Conservation (phyloP, 1,140 invertebrate species). For the Coelopa frigida region DNA sequence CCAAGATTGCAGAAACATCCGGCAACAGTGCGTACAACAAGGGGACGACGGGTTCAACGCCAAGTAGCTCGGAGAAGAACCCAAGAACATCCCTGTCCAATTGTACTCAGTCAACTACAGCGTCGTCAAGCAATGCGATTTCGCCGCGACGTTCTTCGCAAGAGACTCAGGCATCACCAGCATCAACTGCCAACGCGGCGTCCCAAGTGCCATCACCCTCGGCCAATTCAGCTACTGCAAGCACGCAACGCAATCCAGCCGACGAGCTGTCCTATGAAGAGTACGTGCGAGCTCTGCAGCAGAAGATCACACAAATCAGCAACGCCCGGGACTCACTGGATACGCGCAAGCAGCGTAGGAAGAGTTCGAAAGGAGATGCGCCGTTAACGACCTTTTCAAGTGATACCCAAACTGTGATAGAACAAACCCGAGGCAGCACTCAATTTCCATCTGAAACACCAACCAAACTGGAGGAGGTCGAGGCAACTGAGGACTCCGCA, state of each 20-base stretch:
- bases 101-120: constrained; percentile 20
- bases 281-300: constrained; percentile 61
- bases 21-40: too few species aligned
- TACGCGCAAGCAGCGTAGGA: constrained; percentile 56
- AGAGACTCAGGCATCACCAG: constrained; percentile 4
- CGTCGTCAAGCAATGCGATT: constrained; percentile 16
- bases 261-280: constrained; percentile 50
- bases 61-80: constrained; percentile 38
- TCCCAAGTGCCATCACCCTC: neutral
- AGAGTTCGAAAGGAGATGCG: constrained; percentile 50
- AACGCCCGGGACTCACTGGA: constrained; percentile 65
- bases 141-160: constrained; percentile 16
- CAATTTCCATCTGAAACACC: constrained; percentile 1
- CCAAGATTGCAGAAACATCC: constrained; percentile 28
- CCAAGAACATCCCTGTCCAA: constrained; percentile 31
- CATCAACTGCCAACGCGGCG: too few species aligned
- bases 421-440: constrained; percentile 13
- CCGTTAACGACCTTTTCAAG: constrained; percentile 21
- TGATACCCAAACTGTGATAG: constrained; percentile 40
- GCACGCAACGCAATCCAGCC: constrained; percentile 4
- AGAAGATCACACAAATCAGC: constrained; percentile 62
- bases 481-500: neutral
- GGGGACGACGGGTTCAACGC: constrained; percentile 16
- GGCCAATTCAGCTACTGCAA: neutral
- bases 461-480: too few species aligned